Conservation (phyloP, 2,888 invertebrate species). For the Merodon equestris region DNA sequence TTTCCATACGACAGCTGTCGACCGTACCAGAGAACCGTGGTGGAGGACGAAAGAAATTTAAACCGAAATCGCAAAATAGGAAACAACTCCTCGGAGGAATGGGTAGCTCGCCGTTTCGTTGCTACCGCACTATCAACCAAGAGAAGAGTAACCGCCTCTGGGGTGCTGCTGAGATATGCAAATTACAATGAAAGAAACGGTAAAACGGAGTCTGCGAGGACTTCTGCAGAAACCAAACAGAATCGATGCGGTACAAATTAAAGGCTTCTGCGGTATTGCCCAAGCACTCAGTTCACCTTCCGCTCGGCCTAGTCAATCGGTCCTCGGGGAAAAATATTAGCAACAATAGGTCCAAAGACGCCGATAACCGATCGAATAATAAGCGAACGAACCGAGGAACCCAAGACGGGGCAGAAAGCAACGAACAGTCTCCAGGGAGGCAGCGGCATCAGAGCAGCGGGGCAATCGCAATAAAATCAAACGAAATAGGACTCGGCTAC, state of each 20-base stretch:
- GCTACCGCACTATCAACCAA: slow-evolving; percentile 11
- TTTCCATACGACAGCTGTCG: slow-evolving; percentile 66
- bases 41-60: slow-evolving; percentile 27
- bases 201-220: slow-evolving; percentile 38
- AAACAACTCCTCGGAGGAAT: slow-evolving; percentile 44
- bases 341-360: slow-evolving; percentile 61
- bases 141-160: too few relatives aligned
- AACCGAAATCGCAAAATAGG: slow-evolving; percentile 55
- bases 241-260: slow-evolving; percentile 65
- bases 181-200: slow-evolving; percentile 56
- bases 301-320: slow-evolving; percentile 52
- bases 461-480: slow-evolving; percentile 63
- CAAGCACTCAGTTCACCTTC: slow-evolving; percentile 15
- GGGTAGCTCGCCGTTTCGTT: not conserved
- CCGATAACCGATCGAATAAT: slow-evolving; percentile 36
- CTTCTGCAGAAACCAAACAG: slow-evolving; percentile 39
- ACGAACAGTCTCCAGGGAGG: slow-evolving; percentile 41
- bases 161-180: slow-evolving; percentile 45
- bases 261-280: slow-evolving; percentile 40
- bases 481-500: slow-evolving; percentile 57
- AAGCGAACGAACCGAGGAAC: not conserved
- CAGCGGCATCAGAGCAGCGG: slow-evolving; percentile 24
- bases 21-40: slow-evolving; percentile 10
- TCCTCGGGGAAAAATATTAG: slow-evolving; percentile 61
- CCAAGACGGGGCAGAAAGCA: slow-evolving; percentile 5